These are phyloP conservation scores for Acholoe squamosa DNA, from an alignment of 2,888 invertebrate species.

Conservation along the genomic window DNA sequence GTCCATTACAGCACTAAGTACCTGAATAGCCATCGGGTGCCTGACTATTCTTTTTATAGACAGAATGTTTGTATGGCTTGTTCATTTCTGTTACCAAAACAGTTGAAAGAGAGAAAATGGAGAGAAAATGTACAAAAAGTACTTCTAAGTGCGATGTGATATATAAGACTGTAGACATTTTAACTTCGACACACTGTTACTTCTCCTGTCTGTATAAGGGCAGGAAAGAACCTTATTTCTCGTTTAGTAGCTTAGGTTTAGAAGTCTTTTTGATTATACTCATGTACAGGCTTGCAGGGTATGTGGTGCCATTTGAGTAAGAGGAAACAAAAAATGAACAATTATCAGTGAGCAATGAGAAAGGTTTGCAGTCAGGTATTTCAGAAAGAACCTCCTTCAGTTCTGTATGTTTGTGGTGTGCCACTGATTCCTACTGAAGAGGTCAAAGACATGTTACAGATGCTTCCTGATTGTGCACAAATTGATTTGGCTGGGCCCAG, in stretches of 20 bases:
- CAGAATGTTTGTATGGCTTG: not conserved
- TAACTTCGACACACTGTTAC: not conserved
- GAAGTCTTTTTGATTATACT: constrained; percentile 18
- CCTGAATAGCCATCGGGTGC: too few relatives aligned
- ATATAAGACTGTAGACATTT: constrained; percentile 27
- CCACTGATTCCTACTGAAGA: too few relatives aligned
- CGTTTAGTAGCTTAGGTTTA: not conserved
- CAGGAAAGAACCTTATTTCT: not conserved
- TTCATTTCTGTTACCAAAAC: constrained; percentile 2
- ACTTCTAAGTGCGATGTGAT: constrained; percentile 40
- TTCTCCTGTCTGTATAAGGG: not conserved
- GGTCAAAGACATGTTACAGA: too few relatives aligned
- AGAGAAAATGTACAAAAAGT: constrained; percentile 16
- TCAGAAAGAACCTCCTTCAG: too few relatives aligned
- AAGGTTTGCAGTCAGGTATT: too few relatives aligned
- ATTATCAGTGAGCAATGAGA: too few relatives aligned
- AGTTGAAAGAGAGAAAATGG: not conserved
- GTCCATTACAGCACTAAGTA: too few relatives aligned
- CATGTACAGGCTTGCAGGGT: constrained; percentile 49
- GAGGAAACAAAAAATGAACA: too few relatives aligned
- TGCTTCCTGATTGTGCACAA: not conserved
- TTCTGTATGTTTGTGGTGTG: too few relatives aligned
- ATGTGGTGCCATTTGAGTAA: not conserved
- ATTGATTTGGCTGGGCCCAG: not conserved
- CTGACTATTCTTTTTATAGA: too few relatives aligned